Conservation (phyloP, 2,797 vertebrate species). For the Apogon hyalosoma region DNA sequence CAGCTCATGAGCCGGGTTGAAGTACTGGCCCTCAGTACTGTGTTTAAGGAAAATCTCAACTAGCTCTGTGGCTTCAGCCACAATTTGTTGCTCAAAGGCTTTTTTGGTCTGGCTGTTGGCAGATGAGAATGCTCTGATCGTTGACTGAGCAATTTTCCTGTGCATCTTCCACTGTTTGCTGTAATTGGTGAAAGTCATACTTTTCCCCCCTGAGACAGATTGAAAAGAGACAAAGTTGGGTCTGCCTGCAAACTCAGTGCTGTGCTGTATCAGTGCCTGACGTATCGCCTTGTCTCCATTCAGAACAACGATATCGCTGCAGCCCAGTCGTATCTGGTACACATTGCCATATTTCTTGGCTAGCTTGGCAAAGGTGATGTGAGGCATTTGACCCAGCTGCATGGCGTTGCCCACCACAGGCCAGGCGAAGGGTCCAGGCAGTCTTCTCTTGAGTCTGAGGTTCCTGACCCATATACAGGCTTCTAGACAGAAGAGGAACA, state of each 20-base stretch:
- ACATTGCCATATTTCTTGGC: conserved; percentile 87
- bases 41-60: conserved; percentile 74
- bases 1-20: conserved; percentile 81
- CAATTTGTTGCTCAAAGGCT: conserved; percentile 85
- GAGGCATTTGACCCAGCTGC: conserved; percentile 90
- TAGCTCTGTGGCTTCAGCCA: conserved; percentile 82
- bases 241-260: conserved; percentile 82
- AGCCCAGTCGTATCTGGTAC: conserved; percentile 88
- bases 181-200: conserved; percentile 84
- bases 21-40: conserved; percentile 68
- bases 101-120: conserved; percentile 79
- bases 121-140: conserved; percentile 84
- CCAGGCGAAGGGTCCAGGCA: conserved; percentile 89
- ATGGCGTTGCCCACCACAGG: conserved; percentile 89
- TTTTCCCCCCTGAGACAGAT: conserved; percentile 82
- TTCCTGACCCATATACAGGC: conserved; percentile 80
- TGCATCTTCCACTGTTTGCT: conserved; percentile 85
- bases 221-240: conserved; percentile 85
- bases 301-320: conserved; percentile 86
- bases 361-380: conserved; percentile 84
- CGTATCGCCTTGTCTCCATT: conserved; percentile 84
- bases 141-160: conserved; percentile 84
- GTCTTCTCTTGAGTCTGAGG: conserved; percentile 70
- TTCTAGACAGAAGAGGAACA: conserved; percentile 85
- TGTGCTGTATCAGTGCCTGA: conserved; percentile 84